Conservation (phyloP, 2,113 vertebrate genomes). For the Phylloscopus trochiloides region DNA sequence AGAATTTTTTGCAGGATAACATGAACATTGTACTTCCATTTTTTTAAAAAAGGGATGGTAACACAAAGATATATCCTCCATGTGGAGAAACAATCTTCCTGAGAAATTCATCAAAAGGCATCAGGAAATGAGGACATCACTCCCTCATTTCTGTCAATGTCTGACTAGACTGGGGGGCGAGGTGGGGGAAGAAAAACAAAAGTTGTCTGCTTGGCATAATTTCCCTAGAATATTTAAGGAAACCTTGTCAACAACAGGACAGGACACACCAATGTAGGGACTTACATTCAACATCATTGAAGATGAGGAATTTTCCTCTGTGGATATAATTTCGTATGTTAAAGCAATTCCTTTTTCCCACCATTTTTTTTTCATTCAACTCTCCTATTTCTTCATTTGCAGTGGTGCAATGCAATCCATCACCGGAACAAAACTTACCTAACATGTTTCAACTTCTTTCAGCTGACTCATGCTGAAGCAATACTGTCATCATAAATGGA, state of each 20-base stretch:
- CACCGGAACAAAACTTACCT: not conserved
- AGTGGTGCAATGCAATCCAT: not conserved
- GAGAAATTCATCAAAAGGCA: not conserved
- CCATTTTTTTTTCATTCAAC: not conserved
- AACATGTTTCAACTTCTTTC: not conserved
- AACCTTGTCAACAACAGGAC: not conserved
- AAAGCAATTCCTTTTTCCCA: not conserved
- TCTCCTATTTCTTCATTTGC: not conserved
- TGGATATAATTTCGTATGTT: not conserved
- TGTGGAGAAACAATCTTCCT: not conserved
- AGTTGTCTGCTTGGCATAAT: not conserved
- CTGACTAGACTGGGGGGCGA: not conserved
- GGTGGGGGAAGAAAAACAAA: too few relatives aligned
- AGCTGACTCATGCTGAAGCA: not conserved
- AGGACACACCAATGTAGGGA: not conserved
- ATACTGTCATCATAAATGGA: not conserved
- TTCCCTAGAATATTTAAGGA: not conserved
- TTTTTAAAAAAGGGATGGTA: not conserved
- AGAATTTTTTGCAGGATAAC: not conserved
- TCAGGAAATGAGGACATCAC: not conserved
- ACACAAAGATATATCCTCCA: not conserved
- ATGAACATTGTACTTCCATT: not conserved
- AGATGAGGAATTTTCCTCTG: not conserved
- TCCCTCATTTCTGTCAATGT: not conserved
- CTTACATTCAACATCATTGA: not conserved